Base-by-base conservation (phyloP, 2,113 vertebrate species). In the Telmatochromis sp. region DNA sequence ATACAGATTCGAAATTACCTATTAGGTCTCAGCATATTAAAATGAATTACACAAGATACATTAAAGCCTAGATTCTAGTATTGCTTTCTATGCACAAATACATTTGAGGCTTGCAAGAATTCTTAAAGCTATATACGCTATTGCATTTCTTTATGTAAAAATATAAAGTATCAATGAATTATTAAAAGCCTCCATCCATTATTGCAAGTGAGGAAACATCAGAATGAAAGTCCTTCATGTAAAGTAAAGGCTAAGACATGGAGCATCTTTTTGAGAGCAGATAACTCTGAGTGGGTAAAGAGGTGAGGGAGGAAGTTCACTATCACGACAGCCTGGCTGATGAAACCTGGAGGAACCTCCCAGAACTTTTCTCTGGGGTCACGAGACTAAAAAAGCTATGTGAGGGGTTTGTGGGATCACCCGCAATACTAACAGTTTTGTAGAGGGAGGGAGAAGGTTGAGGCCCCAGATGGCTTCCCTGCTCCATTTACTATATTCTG, bases 271-370 rank as follows among this genome's bases (percentile, higher is more conserved):
- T 60, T 4, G 57, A 60, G 26, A 31, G 26, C 26, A 60, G 57
- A 31, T 60, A 60, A 17, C 3, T 31, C 57, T 17, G 5, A 60
- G 57, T 60, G 26, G 26, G 26, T 31, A 0, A 2, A 17, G 57
- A 60, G 57, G 57, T 60, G 57, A 60, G 57, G 26, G 57, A 60
- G 26, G 26, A 60, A 60, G 57, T 60, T 60, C 26, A 31, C 8
- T 60, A 31, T 60, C 26, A 60, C 0, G 14, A 60, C 26, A 17
- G 57, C 26, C 57, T 31, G 8, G 57, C 5, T 60, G 26, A 60
- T 60, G 8, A 60, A 60, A 31, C 26, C 14, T 60, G 57, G 57
- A 10, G 57, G 57, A 31, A 31, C 1, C 57, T 1, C 57, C 57
- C 8, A 31, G 2, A 60, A 10, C 1, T 31, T 60, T 60, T 60